These are phyloP conservation scores for Adelphocoris suturalis DNA, from an alignment of 2,888 invertebrate species.

Conservation along the genomic window DNA sequence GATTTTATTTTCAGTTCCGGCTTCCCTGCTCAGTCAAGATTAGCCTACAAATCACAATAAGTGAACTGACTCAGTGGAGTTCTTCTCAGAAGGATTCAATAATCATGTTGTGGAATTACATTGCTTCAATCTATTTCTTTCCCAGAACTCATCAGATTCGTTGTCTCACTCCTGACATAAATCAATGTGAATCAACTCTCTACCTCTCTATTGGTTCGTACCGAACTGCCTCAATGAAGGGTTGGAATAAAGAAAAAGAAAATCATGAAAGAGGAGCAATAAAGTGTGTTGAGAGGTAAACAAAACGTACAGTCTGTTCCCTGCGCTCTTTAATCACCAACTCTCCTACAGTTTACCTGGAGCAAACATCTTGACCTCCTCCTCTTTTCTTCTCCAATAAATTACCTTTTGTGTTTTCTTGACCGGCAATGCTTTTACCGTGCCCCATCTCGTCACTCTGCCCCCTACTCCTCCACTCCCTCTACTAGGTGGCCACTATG, in stretches of 20 bases:
- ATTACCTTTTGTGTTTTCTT: slow-evolving; percentile 67
- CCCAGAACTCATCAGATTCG: too few relatives aligned
- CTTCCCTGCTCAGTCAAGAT: too few relatives aligned
- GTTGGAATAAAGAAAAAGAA: slow-evolving; percentile 57
- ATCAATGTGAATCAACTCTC: too few relatives aligned
- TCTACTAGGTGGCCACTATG: not conserved
- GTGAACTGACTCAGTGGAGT: too few relatives aligned
- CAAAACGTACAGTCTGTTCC: slow-evolving; percentile 53
- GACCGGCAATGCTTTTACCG: slow-evolving; percentile 61
- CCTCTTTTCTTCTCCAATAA: slow-evolving; percentile 59
- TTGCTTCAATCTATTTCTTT: too few relatives aligned
- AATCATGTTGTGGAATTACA: too few relatives aligned
- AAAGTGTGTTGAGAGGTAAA: slow-evolving; percentile 57
- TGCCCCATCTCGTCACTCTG: not conserved
- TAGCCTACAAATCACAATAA: too few relatives aligned
- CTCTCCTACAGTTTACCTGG: slow-evolving; percentile 59
- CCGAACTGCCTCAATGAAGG: not conserved
- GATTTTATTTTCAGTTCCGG: too few relatives aligned
- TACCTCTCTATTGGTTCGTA: not conserved
- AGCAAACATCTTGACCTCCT: slow-evolving; percentile 65
- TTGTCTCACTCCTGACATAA: too few relatives aligned
- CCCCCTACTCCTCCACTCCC: not conserved
- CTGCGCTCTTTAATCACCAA: slow-evolving; percentile 64
- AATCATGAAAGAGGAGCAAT: slow-evolving; percentile 59
- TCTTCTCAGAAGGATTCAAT: too few relatives aligned